Evolutionary conservation across 2,888 invertebrate genomes (phyloP).

Genomic region (Drosophila longiperda): DNA sequence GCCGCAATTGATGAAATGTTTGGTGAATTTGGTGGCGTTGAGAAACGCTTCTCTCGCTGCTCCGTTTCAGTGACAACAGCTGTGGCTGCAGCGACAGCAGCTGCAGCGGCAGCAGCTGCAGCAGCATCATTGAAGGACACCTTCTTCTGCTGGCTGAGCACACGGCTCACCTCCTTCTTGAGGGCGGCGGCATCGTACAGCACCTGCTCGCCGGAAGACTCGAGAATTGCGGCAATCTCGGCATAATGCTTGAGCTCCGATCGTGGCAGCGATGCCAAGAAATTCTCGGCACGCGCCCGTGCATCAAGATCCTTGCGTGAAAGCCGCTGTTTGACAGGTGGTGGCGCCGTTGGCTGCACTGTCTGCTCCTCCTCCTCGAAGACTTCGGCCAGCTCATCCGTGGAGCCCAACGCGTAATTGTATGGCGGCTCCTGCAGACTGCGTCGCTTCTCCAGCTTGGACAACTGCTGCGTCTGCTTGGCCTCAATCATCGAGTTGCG

Average conservation of each 20-base stretch:
- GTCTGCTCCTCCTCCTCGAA: slow-evolving; percentile 81
- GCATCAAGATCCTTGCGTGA: slow-evolving; percentile 85
- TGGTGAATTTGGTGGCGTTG: slow-evolving; percentile 91
- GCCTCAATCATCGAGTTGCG: slow-evolving; percentile 93
- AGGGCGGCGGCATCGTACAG: slow-evolving; percentile 84
- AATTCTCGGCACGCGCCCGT: slow-evolving; percentile 83
- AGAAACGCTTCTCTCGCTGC: slow-evolving; percentile 82
- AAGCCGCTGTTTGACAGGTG: slow-evolving; percentile 76
- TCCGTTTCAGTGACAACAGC: slow-evolving; percentile 17
- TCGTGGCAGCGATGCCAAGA: slow-evolving; percentile 84
- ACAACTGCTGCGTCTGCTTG: slow-evolving; percentile 85
- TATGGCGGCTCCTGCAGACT: slow-evolving; percentile 92
- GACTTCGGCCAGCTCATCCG: slow-evolving; percentile 83
- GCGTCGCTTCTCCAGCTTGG: slow-evolving; percentile 87
- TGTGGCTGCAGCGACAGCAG: slow-evolving; percentile 26
- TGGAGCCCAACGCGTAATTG: slow-evolving; percentile 76
- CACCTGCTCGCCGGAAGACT: slow-evolving; percentile 80
- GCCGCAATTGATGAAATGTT: slow-evolving; percentile 89
- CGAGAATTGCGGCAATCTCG: slow-evolving; percentile 84
- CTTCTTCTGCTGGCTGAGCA: slow-evolving; percentile 84
- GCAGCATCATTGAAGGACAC: slow-evolving; percentile 83
- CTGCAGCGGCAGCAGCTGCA: slow-evolving; percentile 33
- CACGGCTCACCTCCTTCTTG: slow-evolving; percentile 85
- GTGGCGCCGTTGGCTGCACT: slow-evolving; percentile 26
- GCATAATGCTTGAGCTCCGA: slow-evolving; percentile 85